Percentiles rank a stretch among this genome's conserved stretches.
Conservation (phyloP, 2,797 vertebrate species). For the Amphiprion clarkii region DNA sequence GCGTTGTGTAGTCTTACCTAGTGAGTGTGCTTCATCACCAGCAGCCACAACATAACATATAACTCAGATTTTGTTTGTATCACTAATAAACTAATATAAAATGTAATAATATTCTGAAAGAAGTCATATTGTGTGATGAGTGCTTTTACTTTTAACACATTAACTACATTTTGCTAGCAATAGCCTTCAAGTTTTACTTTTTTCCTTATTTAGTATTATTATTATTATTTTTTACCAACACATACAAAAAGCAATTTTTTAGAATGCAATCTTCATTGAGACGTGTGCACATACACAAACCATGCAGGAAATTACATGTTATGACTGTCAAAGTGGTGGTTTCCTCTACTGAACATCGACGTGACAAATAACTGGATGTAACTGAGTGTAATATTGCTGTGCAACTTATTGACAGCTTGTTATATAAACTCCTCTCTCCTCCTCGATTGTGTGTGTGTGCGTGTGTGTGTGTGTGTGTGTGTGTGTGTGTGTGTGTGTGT, state of each 20-base stretch:
- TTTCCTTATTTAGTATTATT: too few relatives aligned
- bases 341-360: slow-evolving; percentile 38
- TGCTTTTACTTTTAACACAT: too few relatives aligned
- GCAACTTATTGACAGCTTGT: slow-evolving; percentile 35
- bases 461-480: slow-evolving; percentile 17
- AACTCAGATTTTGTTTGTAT: background rate
- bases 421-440: slow-evolving; percentile 45
- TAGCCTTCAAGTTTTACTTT: too few relatives aligned
- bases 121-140: background rate
- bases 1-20: background rate
- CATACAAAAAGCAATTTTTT: too few relatives aligned
- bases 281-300: background rate
- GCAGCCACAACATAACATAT: background rate
- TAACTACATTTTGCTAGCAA: too few relatives aligned
- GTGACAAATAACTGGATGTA: slow-evolving; percentile 34
- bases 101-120: background rate
- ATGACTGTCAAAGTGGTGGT: slow-evolving; percentile 22
- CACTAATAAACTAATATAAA: background rate
- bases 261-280: too few relatives aligned
- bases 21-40: background rate
- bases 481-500: slow-evolving; percentile 22
- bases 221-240: too few relatives aligned
- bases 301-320: background rate
- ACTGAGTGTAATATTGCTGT: slow-evolving; percentile 39
- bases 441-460: background rate